These are phyloP conservation scores for Stenchaetothrips biformis DNA, from an alignment of 2,888 invertebrate genomes.

Conservation along the genomic window DNA sequence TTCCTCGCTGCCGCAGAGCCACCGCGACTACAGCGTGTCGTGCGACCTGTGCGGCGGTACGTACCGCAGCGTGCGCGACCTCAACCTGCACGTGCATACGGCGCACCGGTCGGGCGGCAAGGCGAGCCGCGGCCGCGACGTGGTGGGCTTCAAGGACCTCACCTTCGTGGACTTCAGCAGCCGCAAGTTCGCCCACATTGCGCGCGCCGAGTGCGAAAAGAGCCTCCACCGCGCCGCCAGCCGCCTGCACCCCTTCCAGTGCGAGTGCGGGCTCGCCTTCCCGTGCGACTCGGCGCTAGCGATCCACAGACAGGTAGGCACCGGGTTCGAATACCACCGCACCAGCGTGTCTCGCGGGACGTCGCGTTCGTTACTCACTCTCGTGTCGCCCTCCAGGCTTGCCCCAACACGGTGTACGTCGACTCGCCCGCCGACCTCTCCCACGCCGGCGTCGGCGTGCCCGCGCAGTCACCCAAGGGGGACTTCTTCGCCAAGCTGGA, in stretches of 20 bases:
- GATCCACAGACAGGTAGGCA: constrained; percentile 59
- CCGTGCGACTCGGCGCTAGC: constrained; percentile 63
- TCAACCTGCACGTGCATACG: constrained; percentile 64
- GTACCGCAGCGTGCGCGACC: constrained; percentile 67
- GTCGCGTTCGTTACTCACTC: background rate
- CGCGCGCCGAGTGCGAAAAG: constrained; percentile 64
- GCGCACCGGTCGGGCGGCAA: constrained; percentile 47
- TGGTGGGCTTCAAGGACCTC: constrained; percentile 64
- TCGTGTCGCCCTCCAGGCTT: background rate
- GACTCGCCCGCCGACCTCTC: constrained; percentile 26
- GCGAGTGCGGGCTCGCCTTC: constrained; percentile 67
- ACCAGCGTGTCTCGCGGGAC: background rate
- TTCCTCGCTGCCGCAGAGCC: constrained; percentile 52
- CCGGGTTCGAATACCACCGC: constrained; percentile 33
- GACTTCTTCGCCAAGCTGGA: constrained; percentile 28
- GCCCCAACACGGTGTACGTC: constrained; percentile 15
- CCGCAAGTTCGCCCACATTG: constrained; percentile 73
- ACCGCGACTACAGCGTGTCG: constrained; percentile 62
- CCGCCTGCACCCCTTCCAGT: constrained; percentile 59
- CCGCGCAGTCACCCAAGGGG: constrained; percentile 41
- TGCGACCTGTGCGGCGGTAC: constrained; percentile 68
- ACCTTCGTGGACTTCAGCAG: constrained; percentile 75
- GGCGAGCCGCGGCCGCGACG: constrained; percentile 37
- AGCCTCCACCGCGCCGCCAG: constrained; percentile 56
- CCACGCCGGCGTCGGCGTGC: constrained; percentile 36